Evolutionary conservation across 2,113 vertebrate genomes (phyloP).

Genomic region (Dendrocopos noguchii): DNA sequence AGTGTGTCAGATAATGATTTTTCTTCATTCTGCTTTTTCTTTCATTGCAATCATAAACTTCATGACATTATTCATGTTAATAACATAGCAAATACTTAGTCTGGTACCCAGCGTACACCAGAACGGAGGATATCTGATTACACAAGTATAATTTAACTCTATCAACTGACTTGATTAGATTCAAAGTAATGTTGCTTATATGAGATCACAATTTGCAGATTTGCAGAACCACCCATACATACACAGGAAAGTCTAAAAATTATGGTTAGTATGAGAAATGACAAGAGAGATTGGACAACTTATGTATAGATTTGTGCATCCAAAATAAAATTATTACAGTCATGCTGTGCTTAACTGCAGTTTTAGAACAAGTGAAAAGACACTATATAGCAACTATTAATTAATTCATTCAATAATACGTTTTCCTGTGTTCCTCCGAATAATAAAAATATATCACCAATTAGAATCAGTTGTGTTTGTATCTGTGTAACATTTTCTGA

Average conservation of each 20-base stretch:
- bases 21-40: not conserved
- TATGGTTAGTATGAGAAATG: not conserved
- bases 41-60: not conserved
- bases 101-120: not conserved
- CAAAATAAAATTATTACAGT: not conserved
- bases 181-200: not conserved
- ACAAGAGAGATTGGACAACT: not conserved
- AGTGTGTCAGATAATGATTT: not conserved
- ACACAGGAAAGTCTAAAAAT: not conserved
- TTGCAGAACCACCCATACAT: not conserved
- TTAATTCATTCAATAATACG: not conserved
- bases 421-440: not conserved
- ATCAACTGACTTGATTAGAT: not conserved
- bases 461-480: not conserved
- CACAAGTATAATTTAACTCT: not conserved
- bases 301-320: not conserved
- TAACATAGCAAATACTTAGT: not conserved
- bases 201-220: not conserved
- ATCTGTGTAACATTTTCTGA: not conserved
- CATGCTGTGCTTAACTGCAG: not conserved
- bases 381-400: not conserved
- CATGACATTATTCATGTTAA: not conserved
- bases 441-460: not conserved
- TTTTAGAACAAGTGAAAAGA: not conserved
- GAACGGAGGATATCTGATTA: not conserved